Evolutionary conservation across 2,797 vertebrate species (phyloP), one percentile per base, ranked within the genome.

Genomic region (Gadopsis bispinosus): DNA sequence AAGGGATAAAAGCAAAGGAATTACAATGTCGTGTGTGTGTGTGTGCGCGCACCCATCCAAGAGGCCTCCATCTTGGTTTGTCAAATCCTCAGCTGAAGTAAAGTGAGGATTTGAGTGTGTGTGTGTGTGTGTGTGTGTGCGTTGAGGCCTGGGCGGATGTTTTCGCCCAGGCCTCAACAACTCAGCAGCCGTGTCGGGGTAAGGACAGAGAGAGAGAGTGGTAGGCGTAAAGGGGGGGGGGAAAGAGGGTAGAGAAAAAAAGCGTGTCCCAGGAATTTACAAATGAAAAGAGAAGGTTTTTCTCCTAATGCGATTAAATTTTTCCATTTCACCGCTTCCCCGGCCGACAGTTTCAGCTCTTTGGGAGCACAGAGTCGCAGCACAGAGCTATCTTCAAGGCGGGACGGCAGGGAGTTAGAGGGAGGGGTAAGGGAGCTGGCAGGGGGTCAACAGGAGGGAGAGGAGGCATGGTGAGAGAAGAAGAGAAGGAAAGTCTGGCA

Each of bases 251-350:
- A n/a, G 35, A 26, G 37, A 2, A 39, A 65, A 77, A 84, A 84
- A 91, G 86, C 69, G 84, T 92, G 89, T 94, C 93, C 89, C 83
- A 92, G 93, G 95, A 95, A 96, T 95, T 95, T 95, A 92, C 94
- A 95, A 95, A 95, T 95, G 95, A 95, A 96, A 95, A 94, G 92
- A 91, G 88, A 93, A 95, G 93, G 82, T 94, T 95, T 95, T 95
- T 94, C 91, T 94, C 93, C 93, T 96, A 95, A 96, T 95, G 95
- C 93, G 95, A 96, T 96, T 96, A 96, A 94, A 95, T 94, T 93
- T 95, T 96, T 95, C 95, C 95, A 94, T 95, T 92, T 95, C 95
- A 95, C 90, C 85, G 95, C 93, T 90, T 92, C 83, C 90, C 92
- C 87, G 84, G 92, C 88, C 92, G 91, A 94, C 92, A 93, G 93